phyloP scores from a whole-genome alignment of 2,113 vertebrate species.

The Pithys albifrons region DNA sequence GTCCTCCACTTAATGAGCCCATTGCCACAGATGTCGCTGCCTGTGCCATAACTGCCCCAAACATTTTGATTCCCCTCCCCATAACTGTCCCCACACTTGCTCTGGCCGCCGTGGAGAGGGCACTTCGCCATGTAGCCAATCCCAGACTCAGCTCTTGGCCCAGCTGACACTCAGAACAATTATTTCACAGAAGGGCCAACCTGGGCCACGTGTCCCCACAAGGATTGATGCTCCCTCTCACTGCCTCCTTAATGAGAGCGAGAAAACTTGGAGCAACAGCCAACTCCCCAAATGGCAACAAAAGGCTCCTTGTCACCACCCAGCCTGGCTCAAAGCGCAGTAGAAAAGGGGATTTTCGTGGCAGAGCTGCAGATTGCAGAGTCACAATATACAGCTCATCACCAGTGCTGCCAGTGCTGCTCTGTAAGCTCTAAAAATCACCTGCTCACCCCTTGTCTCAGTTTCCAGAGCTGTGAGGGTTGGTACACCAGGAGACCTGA shows the following conservation, averaged over 20 bases:
- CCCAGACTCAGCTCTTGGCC: not conserved
- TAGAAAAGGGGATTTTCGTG: not conserved
- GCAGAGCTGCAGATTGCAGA: not conserved
- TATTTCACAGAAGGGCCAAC: constrained; percentile 18
- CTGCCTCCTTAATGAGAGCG: not conserved
- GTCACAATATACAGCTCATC: not conserved
- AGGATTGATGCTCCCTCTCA: rapidly evolving
- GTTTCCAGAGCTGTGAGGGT: not conserved
- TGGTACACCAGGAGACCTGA: not conserved
- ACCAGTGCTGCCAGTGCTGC: not conserved
- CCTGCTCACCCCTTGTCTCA: not conserved
- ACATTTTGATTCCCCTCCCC: not conserved
- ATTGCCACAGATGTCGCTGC: not conserved
- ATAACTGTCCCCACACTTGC: not conserved
- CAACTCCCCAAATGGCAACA: constrained; percentile 19
- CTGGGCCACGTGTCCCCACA: not conserved
- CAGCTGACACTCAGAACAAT: not conserved
- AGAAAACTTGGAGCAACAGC: not conserved
- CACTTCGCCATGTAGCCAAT: not conserved
- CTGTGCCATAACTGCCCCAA: not conserved
- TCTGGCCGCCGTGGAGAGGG: not conserved
- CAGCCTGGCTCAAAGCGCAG: not conserved
- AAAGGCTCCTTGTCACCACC: not conserved
- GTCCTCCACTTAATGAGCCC: not conserved
- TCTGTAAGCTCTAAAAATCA: not conserved